Percentiles rank a stretch among this genome's conserved stretches.
phyloP scores from a whole-genome alignment of 2,888 invertebrate species.

The Chouioia cunea region DNA sequence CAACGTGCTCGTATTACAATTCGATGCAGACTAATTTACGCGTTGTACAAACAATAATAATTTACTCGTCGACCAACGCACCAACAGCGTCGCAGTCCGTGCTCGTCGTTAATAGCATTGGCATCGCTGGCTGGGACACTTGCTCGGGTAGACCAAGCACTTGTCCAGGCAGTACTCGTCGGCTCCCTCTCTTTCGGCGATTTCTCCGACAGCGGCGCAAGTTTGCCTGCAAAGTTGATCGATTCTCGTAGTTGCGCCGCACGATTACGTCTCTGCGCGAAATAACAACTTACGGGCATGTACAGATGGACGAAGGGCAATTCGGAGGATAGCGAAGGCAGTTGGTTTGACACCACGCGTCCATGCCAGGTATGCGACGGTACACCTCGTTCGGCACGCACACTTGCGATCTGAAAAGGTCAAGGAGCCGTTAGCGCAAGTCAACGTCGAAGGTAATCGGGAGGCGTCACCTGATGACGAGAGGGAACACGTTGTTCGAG shows the following conservation, averaged over 20 bases:
- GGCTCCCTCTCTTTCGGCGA: conserved; percentile 80
- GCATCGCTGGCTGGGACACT: conserved; percentile 80
- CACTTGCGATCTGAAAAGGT: conserved; percentile 77
- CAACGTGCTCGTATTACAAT: too few relatives aligned
- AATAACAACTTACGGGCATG: conserved; percentile 82
- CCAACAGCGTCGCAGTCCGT: too few relatives aligned
- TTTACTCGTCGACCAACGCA: too few relatives aligned
- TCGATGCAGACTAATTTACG: too few relatives aligned
- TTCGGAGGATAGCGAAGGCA: conserved; percentile 89
- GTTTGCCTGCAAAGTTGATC: conserved; percentile 75
- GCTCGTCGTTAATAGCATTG: conserved; percentile 74
- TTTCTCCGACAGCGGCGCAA: conserved; percentile 86
- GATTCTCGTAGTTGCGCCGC: neutral
- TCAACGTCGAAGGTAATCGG: too few relatives aligned
- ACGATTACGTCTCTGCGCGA: conserved; percentile 2
- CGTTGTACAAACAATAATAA: too few relatives aligned
- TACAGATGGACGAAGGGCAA: conserved; percentile 82
- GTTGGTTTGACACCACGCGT: conserved; percentile 87
- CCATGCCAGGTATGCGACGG: conserved; percentile 81
- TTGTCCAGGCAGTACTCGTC: conserved; percentile 89
- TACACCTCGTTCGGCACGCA: conserved; percentile 77
- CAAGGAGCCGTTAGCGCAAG: too few relatives aligned
- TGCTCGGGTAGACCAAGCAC: conserved; percentile 82
- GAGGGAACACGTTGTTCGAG: conserved; percentile 78
- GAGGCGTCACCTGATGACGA: conserved; percentile 78